Conservation (phyloP, 2,888 invertebrate species). For the Lochmaea capreae region DNA sequence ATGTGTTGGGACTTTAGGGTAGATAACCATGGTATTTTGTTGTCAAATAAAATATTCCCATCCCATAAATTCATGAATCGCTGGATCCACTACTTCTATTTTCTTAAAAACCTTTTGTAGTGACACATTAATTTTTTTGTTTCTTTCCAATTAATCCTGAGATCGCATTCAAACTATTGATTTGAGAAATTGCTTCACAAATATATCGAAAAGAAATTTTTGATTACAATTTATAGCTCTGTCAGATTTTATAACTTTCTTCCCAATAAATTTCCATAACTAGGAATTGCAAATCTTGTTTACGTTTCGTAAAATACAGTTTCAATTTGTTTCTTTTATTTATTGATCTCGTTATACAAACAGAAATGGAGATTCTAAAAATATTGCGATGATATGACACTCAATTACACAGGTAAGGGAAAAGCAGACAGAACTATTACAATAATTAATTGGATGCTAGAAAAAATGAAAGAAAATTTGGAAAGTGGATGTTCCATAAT, state of each 20-base stretch:
- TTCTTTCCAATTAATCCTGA: background rate
- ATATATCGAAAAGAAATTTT: background rate
- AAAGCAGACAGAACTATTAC: background rate
- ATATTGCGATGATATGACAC: background rate
- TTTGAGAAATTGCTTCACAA: background rate
- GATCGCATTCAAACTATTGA: background rate
- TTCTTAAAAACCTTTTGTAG: too few species aligned
- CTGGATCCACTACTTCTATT: too few species aligned
- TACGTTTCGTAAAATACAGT: constrained; percentile 1
- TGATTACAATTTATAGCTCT: constrained; percentile 1
- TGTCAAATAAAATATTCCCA: too few species aligned
- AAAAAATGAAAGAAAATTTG: too few species aligned
- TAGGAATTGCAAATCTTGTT: constrained; percentile 11
- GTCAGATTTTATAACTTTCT: background rate
- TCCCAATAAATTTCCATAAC: constrained; percentile 10
- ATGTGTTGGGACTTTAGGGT: too few species aligned
- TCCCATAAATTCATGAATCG: too few species aligned
- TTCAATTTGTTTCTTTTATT: background rate
- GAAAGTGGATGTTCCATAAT: too few species aligned
- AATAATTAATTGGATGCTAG: too few species aligned
- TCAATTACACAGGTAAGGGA: background rate
- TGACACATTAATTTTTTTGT: too few species aligned
- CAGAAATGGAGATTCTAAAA: constrained; percentile 4
- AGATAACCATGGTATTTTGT: too few species aligned
- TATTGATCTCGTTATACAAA: background rate